These are phyloP conservation scores for Sphenopsis melanotis DNA, from an alignment of 2,797 vertebrate species.

Conservation along the genomic window DNA sequence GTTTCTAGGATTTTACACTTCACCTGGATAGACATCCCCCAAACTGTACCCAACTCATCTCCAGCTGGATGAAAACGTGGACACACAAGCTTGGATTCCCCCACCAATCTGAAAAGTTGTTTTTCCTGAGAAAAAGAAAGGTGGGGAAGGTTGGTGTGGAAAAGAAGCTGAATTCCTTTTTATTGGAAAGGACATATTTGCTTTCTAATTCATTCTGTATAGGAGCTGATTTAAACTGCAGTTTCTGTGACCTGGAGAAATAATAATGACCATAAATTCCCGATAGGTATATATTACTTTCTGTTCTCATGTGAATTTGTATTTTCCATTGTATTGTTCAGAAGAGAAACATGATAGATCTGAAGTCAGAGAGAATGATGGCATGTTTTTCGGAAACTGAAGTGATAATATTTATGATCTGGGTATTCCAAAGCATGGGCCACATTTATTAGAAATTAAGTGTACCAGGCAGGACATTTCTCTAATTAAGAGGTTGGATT, in stretches of 20 bases:
- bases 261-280: background rate
- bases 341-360: background rate
- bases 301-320: background rate
- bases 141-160: background rate
- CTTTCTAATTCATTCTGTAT: background rate
- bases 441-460: background rate
- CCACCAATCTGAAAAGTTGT: background rate
- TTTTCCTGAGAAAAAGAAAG: background rate
- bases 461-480: background rate
- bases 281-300: background rate
- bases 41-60: background rate
- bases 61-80: background rate
- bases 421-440: background rate
- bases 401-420: background rate
- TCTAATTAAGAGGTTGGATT: background rate
- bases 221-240: background rate
- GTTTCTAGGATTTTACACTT: background rate
- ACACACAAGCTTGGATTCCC: background rate
- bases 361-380: background rate
- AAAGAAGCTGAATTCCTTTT: background rate
- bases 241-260: background rate
- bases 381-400: background rate
- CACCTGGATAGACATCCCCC: no score
- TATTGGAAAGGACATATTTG: background rate
- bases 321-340: background rate